A percentile compares a stretch with the other conserved stretches of the same genome.
Evolutionary conservation across 1,140 invertebrate species (phyloP).

Genomic region (Camponotus pennsylvanicus): DNA sequence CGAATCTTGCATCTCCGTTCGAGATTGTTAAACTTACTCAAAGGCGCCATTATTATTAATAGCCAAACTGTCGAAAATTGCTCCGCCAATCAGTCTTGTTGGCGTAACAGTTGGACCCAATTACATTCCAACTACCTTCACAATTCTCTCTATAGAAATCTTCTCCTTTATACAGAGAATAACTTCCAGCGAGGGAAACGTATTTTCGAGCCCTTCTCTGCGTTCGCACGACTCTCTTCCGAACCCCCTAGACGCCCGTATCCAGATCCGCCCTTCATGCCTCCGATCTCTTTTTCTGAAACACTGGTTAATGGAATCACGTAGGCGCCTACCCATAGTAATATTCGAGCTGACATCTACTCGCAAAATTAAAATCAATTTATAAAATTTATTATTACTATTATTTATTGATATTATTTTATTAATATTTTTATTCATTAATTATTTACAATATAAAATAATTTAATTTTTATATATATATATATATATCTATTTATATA

Average conservation of each 20-base stretch:
- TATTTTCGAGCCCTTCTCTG: conserved; percentile 37
- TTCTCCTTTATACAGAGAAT: conserved; percentile 36
- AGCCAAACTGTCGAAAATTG: conserved; percentile 53
- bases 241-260: conserved; percentile 33
- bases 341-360: conserved; percentile 6
- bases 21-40: conserved; percentile 45
- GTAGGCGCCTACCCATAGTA: conserved; percentile 66
- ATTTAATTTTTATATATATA: too few species aligned
- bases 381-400: not conserved
- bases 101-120: conserved; percentile 49
- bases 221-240: not conserved
- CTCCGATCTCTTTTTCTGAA: not conserved
- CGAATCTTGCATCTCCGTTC: conserved; percentile 16
- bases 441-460: not conserved
- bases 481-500: too few species aligned
- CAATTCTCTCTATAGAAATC: conserved; percentile 54
- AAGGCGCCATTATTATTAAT: conserved; percentile 53
- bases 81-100: conserved; percentile 46
- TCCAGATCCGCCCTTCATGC: conserved; percentile 40
- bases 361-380: conserved; percentile 17
- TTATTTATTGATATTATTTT: not conserved
- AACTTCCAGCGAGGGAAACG: conserved; percentile 30
- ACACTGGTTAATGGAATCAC: conserved; percentile 72
- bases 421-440: not conserved
- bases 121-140: conserved; percentile 50